Evolutionary conservation across 37 sponge, comb jelly and placozoan species (phyloP).

Genomic region (Beroe ovata): DNA sequence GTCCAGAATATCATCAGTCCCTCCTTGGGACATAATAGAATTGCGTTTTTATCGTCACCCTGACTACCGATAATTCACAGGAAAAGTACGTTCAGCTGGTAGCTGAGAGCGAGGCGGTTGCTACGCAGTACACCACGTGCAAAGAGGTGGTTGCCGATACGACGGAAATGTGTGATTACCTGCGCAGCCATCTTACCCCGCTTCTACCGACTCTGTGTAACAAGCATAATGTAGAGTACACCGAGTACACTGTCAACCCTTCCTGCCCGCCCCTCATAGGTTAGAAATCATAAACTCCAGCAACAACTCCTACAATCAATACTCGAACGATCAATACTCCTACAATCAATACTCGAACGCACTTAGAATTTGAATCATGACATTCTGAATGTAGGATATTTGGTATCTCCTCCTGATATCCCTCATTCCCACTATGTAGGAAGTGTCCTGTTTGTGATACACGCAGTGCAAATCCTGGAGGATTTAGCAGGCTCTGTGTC

Average conservation of each 20-base stretch:
- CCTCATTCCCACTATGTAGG: too few relatives aligned
- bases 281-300: not conserved
- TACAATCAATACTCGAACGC: too few relatives aligned
- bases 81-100: conserved; percentile 1
- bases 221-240: conserved; percentile 26
- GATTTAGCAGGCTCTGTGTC: conserved; percentile 41
- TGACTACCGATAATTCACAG: not conserved
- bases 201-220: conserved; percentile 1
- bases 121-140: conserved; percentile 27
- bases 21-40: too few relatives aligned
- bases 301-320: too few relatives aligned
- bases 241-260: not conserved
- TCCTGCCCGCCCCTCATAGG: conserved; percentile 41
- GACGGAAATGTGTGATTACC: not conserved
- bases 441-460: conserved; percentile 4
- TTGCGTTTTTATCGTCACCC: too few relatives aligned
- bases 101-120: not conserved
- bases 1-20: too few relatives aligned
- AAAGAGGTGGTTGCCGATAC: not conserved
- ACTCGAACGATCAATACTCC: too few relatives aligned
- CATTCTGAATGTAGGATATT: too few relatives aligned
- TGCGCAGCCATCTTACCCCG: not conserved
- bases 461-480: conserved; percentile 20
- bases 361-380: too few relatives aligned
- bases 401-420: too few relatives aligned